Percentiles rank a stretch among this genome's conserved stretches.
phyloP scores from a whole-genome alignment of 2,797 vertebrate species.

The Gymnothorax reevesii region DNA sequence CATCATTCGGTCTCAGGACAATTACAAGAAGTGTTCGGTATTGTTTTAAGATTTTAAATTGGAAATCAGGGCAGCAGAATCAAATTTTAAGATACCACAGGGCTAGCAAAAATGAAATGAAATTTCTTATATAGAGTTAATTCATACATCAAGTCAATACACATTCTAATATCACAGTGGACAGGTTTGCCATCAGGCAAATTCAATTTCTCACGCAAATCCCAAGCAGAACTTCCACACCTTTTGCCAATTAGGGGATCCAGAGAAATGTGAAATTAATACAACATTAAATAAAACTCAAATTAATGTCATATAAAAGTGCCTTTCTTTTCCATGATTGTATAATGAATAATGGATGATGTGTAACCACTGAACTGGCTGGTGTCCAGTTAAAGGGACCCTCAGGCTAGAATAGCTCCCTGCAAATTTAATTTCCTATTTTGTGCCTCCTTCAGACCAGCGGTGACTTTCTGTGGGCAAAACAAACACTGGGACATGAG shows the following conservation, averaged over 20 bases:
- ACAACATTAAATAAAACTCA: neutral
- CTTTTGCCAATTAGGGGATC: neutral
- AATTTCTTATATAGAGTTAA: too few relatives aligned
- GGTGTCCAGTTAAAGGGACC: neutral
- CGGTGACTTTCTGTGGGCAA: neutral
- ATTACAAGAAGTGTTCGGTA: too few relatives aligned
- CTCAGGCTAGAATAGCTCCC: neutral
- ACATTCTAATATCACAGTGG: neutral
- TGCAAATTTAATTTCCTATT: neutral
- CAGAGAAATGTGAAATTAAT: slow-evolving; percentile 2
- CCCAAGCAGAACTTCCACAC: neutral
- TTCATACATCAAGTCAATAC: too few relatives aligned
- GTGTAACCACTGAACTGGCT: neutral
- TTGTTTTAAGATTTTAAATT: too few relatives aligned
- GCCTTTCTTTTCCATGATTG: slow-evolving; percentile 11
- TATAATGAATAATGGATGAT: slow-evolving; percentile 15
- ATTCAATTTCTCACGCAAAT: neutral
- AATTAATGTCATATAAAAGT: neutral
- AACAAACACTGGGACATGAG: neutral
- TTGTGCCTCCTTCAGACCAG: neutral
- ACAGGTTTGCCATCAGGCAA: neutral
- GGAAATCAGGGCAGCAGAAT: too few relatives aligned
- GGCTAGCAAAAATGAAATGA: too few relatives aligned
- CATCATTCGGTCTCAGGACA: too few relatives aligned
- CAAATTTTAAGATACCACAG: too few relatives aligned